Percentiles rank a stretch among this genome's conserved stretches.
Conservation (phyloP, 2,888 invertebrate species). For the Chrysodeixis includens region DNA sequence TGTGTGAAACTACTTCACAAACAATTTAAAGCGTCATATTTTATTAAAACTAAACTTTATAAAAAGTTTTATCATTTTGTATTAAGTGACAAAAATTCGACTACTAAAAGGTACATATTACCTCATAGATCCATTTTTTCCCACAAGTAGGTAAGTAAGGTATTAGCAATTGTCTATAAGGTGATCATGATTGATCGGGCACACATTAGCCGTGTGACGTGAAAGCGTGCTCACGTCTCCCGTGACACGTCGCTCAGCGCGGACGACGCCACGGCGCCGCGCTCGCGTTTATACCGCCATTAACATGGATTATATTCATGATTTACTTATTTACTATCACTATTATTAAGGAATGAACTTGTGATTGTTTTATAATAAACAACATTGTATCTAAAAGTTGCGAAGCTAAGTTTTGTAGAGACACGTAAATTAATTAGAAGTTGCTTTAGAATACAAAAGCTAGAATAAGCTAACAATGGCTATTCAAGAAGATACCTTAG, state of each 20-base stretch:
- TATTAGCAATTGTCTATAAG: constrained; percentile 33
- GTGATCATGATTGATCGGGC: constrained; percentile 52
- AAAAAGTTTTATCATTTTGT: too few species aligned
- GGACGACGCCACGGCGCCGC: constrained; percentile 43
- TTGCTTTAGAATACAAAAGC: too few species aligned
- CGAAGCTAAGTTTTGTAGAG: neutral
- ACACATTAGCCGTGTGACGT: constrained; percentile 52
- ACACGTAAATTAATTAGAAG: neutral
- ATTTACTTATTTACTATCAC: constrained; percentile 1
- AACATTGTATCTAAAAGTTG: neutral
- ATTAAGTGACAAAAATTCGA: too few species aligned
- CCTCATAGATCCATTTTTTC: neutral
- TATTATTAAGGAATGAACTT: neutral
- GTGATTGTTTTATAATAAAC: neutral
- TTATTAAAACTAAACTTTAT: too few species aligned
- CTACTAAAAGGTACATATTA: neutral
- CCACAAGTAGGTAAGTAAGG: neutral
- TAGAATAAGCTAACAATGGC: too few species aligned
- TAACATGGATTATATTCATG: constrained; percentile 1
- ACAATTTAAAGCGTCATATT: too few species aligned
- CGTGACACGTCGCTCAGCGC: constrained; percentile 30
- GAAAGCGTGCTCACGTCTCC: constrained; percentile 22
- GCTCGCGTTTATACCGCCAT: constrained; percentile 4
- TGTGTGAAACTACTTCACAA: too few species aligned
- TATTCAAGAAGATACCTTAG: too few species aligned